Percentiles rank a stretch among this genome's conserved stretches.
Conservation (phyloP, 2,797 vertebrate genomes). For the Eulemur rubriventer region DNA sequence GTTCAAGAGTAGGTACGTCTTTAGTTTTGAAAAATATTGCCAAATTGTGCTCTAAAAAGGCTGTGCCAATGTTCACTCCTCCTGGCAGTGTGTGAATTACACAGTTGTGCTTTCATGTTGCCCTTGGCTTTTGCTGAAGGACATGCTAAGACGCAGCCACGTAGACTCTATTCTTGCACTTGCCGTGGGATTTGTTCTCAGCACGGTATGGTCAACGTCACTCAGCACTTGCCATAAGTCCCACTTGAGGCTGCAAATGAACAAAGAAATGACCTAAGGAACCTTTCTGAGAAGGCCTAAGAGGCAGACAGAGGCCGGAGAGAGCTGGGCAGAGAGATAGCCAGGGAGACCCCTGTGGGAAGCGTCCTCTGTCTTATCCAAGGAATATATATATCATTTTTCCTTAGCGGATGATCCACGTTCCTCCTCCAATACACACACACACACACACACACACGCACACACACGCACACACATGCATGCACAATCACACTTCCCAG, state of each 20-base stretch:
- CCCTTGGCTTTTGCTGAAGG: conserved; percentile 12
- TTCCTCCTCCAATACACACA: neutral
- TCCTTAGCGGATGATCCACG: neutral
- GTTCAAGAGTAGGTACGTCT: neutral
- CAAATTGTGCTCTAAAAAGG: conserved; percentile 8
- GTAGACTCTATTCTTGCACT: neutral
- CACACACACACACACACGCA: neutral
- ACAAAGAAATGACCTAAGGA: neutral
- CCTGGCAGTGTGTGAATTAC: conserved; percentile 22
- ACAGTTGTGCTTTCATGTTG: neutral
- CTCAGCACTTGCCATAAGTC: neutral
- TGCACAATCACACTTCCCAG: neutral
- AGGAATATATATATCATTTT: neutral
- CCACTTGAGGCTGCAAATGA: neutral
- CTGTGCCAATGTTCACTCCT: conserved; percentile 35
- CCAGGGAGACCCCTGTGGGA: neutral
- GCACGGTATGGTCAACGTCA: neutral
- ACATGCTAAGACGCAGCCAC: neutral
- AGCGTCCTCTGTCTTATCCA: neutral
- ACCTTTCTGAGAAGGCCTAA: neutral
- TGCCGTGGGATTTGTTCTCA: neutral
- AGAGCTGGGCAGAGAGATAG: neutral
- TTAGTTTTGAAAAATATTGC: conserved; percentile 48
- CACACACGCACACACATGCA: no score
- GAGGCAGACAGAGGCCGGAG: neutral